These are phyloP conservation scores for Apogon talboti DNA, from an alignment of 2,797 vertebrate genomes.

Conservation along the genomic window DNA sequence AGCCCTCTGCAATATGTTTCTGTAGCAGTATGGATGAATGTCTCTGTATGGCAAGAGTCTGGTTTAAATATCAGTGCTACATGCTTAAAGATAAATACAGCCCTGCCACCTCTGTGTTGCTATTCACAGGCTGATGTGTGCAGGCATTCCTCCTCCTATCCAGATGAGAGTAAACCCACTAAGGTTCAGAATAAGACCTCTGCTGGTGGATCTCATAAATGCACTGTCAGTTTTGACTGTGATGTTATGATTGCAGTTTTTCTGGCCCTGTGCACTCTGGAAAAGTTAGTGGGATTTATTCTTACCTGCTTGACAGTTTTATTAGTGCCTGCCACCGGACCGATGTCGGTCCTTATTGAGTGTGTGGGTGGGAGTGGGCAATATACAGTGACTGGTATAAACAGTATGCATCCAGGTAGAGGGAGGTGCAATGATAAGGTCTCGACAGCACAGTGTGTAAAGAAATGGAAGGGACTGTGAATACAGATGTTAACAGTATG, in stretches of 20 bases:
- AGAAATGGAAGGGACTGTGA: not conserved
- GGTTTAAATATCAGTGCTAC: constrained; percentile 57
- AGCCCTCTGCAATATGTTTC: constrained; percentile 43
- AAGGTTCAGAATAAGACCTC: constrained; percentile 58
- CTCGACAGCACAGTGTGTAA: constrained; percentile 6
- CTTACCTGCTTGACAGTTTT: constrained; percentile 48
- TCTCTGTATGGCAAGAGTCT: constrained; percentile 49
- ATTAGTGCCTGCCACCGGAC: constrained; percentile 55
- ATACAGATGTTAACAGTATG: not conserved
- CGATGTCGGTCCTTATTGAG: constrained; percentile 28
- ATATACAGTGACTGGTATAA: constrained; percentile 6
- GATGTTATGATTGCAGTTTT: constrained; percentile 39
- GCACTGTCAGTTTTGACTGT: constrained; percentile 36
- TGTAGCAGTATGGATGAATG: constrained; percentile 40
- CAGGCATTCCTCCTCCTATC: constrained; percentile 10
- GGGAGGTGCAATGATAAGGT: constrained; percentile 17
- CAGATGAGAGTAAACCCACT: constrained; percentile 6
- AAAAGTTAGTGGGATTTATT: constrained; percentile 24
- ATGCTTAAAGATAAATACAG: constrained; percentile 66
- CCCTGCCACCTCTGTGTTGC: constrained; percentile 68
- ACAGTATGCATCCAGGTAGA: constrained; percentile 4
- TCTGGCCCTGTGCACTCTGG: constrained; percentile 12
- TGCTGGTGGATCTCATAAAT: constrained; percentile 66
- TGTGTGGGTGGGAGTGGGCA: constrained; percentile 29
- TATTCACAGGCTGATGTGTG: constrained; percentile 60